phyloP scores from a whole-genome alignment of 2,113 vertebrate species.

The Andinoacara biseriatus region DNA sequence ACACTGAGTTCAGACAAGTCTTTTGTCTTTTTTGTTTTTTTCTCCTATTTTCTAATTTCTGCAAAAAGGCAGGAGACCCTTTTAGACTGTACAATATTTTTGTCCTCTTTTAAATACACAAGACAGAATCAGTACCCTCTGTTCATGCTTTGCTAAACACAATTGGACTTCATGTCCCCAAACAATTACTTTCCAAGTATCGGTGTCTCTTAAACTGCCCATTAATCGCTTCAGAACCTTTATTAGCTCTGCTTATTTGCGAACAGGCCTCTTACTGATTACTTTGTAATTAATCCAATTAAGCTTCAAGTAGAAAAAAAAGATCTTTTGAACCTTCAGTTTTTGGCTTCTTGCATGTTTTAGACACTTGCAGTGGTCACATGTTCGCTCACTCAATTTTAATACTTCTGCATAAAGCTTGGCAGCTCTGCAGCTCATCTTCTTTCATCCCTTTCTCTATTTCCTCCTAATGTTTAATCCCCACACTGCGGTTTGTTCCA shows the following conservation, averaged over 20 bases:
- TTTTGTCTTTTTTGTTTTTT: background rate
- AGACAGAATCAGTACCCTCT: background rate
- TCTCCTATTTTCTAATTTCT: background rate
- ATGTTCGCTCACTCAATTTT: background rate
- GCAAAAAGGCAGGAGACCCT: background rate
- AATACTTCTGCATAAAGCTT: background rate
- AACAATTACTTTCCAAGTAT: constrained; percentile 8
- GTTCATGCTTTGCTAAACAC: constrained; percentile 22
- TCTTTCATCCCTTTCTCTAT: constrained; percentile 14
- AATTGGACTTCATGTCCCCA: constrained; percentile 13
- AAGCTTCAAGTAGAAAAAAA: background rate
- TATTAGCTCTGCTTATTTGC: constrained; percentile 14
- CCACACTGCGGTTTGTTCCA: background rate
- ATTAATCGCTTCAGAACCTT: constrained; percentile 20
- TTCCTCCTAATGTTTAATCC: constrained; percentile 24
- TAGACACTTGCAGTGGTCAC: background rate
- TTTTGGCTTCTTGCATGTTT: constrained; percentile 2
- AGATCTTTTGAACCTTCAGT: background rate
- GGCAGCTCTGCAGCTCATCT: constrained; percentile 1
- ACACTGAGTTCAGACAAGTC: background rate
- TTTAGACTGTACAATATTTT: background rate
- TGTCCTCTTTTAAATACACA: background rate
- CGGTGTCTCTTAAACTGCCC: constrained; percentile 14
- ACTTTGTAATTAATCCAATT: constrained; percentile 37
- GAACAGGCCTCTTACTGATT: constrained; percentile 27